Evolutionary conservation across 2,888 invertebrate species (phyloP).

Genomic region (Caenorhabditis uteleia): DNA sequence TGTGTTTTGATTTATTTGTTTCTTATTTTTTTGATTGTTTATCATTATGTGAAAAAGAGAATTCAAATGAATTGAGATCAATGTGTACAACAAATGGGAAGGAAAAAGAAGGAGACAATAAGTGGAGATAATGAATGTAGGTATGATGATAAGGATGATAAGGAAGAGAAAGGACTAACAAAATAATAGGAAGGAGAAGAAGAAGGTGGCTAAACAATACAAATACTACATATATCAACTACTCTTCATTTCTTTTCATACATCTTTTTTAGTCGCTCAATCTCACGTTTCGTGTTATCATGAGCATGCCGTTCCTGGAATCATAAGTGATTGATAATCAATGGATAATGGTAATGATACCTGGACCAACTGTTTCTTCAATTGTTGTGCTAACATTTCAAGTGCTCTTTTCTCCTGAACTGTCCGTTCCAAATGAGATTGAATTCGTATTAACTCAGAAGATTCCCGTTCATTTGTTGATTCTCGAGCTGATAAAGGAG

Average conservation of each 20-base stretch:
- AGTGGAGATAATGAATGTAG: too few relatives aligned
- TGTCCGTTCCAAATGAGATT: constrained; percentile 38
- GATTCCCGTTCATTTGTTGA: constrained; percentile 46
- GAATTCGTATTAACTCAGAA: constrained; percentile 33
- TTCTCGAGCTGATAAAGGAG: constrained; percentile 48
- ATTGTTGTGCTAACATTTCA: constrained; percentile 45
- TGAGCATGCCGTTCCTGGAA: constrained; percentile 50
- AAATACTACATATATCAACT: neutral
- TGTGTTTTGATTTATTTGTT: too few relatives aligned
- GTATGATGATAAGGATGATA: too few relatives aligned
- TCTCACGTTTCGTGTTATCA: constrained; percentile 48
- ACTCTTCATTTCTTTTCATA: constrained; percentile 32
- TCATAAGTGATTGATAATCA: too few relatives aligned
- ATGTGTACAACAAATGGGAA: too few relatives aligned
- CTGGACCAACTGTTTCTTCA: constrained; percentile 47
- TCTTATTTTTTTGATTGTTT: too few relatives aligned
- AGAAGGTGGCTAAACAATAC: neutral
- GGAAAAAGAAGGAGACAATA: too few relatives aligned
- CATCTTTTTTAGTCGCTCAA: constrained; percentile 46
- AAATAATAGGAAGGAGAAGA: neutral
- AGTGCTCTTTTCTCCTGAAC: constrained; percentile 48
- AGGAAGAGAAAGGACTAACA: too few relatives aligned
- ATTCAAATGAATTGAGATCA: too few relatives aligned
- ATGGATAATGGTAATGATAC: too few relatives aligned
- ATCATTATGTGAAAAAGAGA: too few relatives aligned